These are phyloP conservation scores for Uria lomvia DNA, from an alignment of 2,113 vertebrate species.

Conservation along the genomic window DNA sequence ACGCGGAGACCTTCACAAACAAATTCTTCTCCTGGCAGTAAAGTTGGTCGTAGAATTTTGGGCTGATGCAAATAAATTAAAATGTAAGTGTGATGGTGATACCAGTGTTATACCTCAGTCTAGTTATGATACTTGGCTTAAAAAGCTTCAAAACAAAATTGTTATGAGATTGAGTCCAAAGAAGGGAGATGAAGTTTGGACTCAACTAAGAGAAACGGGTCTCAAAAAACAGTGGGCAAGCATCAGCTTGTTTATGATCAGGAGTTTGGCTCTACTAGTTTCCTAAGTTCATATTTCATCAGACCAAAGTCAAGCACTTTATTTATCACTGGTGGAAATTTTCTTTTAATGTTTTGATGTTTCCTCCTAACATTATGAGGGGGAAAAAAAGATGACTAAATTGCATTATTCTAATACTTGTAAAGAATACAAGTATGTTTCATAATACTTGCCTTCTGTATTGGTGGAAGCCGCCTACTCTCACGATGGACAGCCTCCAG, in stretches of 20 bases:
- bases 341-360: constrained; percentile 15
- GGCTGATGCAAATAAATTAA: constrained; percentile 76
- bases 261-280: constrained; percentile 3
- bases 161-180: not conserved
- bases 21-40: constrained; percentile 94
- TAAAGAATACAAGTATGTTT: constrained; percentile 27
- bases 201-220: not conserved
- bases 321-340: constrained; percentile 43
- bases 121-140: not conserved
- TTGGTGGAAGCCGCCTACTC: constrained; percentile 93
- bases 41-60: constrained; percentile 90
- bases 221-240: not conserved
- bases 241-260: constrained; percentile 29
- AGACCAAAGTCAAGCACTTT: constrained; percentile 45
- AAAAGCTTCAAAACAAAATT: constrained; percentile 5
- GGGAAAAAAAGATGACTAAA: not conserved
- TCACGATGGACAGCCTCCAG: constrained; percentile 94
- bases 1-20: constrained; percentile 93
- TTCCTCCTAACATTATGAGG: not conserved
- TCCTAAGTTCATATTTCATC: constrained; percentile 43
- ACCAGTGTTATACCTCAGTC: not conserved
- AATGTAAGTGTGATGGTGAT: not conserved
- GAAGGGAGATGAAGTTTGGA: not conserved
- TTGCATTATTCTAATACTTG: not conserved
- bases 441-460: constrained; percentile 88